These are phyloP conservation scores for Hippocampus barbouri DNA, from an alignment of 2,113 vertebrate species.

Conservation along the genomic window DNA sequence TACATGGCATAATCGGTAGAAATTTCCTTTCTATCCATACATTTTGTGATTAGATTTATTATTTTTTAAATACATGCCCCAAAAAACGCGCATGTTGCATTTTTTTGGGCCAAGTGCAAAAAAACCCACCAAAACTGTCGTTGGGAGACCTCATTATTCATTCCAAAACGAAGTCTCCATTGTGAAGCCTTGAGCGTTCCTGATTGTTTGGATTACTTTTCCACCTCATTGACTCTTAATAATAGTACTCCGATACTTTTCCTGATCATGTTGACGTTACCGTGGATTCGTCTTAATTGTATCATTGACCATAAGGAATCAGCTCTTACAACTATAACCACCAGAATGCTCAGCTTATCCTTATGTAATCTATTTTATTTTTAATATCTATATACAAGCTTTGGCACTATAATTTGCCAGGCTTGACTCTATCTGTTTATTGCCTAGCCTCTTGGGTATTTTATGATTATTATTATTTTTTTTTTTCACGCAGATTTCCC, in stretches of 20 bases:
- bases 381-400: not conserved
- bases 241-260: not conserved
- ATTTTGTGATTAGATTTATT: too few species aligned
- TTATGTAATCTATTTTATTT: not conserved
- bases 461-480: not conserved
- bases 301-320: not conserved
- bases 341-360: not conserved
- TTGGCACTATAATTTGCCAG: not conserved
- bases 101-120: too few species aligned
- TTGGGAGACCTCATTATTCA: not conserved
- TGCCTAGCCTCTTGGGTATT: not conserved
- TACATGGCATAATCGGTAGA: not conserved
- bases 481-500: not conserved
- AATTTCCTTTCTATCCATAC: too few species aligned
- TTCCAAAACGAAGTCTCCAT: not conserved
- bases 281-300: not conserved
- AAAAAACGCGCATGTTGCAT: not conserved
- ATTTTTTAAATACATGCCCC: not conserved
- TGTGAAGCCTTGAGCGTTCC: not conserved
- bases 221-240: conserved; percentile 8
- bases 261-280: not conserved
- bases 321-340: not conserved
- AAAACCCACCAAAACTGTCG: not conserved
- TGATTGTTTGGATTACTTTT: conserved; percentile 13
- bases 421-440: not conserved